A percentile compares a stretch with the other conserved stretches of the same genome.
phyloP scores from a whole-genome alignment of 2,113 vertebrate species.

The Potamarius usumacintae region DNA sequence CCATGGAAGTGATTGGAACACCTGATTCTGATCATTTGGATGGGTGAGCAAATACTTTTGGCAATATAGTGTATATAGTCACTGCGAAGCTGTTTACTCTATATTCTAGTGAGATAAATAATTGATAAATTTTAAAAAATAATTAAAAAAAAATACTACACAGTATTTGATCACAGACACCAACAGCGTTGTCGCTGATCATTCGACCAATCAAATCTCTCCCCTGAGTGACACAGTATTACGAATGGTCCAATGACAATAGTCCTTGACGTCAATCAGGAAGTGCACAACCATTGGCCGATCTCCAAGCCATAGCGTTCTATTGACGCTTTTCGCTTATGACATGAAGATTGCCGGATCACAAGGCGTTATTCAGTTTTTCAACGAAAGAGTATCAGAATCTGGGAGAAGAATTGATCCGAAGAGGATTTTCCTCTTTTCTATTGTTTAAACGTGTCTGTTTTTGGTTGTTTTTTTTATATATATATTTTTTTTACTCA shows the following conservation, averaged over 20 bases:
- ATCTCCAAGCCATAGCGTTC: background rate
- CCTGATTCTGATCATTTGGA: no score
- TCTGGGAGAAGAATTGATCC: background rate
- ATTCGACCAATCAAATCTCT: conserved; percentile 1
- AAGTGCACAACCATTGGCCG: background rate
- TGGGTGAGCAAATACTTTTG: no score
- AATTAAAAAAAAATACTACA: background rate
- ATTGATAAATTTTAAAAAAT: background rate
- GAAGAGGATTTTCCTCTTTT: background rate
- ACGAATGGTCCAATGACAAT: conserved; percentile 4
- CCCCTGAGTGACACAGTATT: background rate
- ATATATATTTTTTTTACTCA: background rate
- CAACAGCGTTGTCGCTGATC: no score
- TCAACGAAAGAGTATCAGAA: background rate
- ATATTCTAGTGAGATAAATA: background rate
- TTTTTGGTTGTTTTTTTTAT: background rate
- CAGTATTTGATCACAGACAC: background rate
- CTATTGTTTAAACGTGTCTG: background rate
- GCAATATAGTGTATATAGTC: no score
- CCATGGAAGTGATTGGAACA: no score
- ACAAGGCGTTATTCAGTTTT: background rate
- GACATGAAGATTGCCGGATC: conserved; percentile 8
- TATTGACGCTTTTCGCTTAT: background rate
- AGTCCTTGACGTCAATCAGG: background rate
- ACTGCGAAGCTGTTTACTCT: background rate